Conservation (phyloP, 2,888 invertebrate genomes). For the Dryobotodes eremita region DNA sequence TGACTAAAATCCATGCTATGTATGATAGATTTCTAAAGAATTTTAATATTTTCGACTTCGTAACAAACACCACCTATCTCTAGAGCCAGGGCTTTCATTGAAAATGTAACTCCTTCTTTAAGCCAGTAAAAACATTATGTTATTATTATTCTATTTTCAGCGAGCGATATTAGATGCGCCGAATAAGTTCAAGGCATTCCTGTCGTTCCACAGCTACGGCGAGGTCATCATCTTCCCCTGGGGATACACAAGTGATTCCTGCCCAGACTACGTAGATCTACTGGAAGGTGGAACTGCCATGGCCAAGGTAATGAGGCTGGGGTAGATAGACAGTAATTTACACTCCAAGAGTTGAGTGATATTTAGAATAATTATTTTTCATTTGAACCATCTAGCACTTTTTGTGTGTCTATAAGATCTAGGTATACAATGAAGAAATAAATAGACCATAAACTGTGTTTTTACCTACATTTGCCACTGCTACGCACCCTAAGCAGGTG, state of each 20-base stretch:
- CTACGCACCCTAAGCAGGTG: neutral
- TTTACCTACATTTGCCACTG: neutral
- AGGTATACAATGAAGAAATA: neutral
- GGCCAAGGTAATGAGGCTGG: constrained; percentile 78
- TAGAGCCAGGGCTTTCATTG: neutral
- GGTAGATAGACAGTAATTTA: neutral
- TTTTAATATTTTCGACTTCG: neutral
- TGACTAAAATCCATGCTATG: neutral
- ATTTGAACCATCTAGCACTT: neutral
- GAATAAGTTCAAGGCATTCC: constrained; percentile 82
- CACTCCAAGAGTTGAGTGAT: neutral
- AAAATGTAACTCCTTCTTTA: neutral
- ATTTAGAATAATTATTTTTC: neutral
- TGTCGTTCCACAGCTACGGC: constrained; percentile 87
- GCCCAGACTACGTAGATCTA: constrained; percentile 84
- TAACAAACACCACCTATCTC: neutral
- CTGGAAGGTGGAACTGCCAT: constrained; percentile 86
- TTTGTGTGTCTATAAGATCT: neutral
- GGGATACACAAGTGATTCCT: constrained; percentile 85
- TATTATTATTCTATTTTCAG: constrained; percentile 69
- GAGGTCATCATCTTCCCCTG: constrained; percentile 88
- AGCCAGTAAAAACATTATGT: neutral
- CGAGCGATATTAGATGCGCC: constrained; percentile 71
- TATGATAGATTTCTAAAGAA: neutral
- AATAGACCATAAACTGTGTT: neutral